A percentile compares a stretch with the other conserved stretches of the same genome.
These are phyloP conservation scores for Adoxophyes honmai DNA, from an alignment of 1,140 invertebrate species.

Conservation along the genomic window DNA sequence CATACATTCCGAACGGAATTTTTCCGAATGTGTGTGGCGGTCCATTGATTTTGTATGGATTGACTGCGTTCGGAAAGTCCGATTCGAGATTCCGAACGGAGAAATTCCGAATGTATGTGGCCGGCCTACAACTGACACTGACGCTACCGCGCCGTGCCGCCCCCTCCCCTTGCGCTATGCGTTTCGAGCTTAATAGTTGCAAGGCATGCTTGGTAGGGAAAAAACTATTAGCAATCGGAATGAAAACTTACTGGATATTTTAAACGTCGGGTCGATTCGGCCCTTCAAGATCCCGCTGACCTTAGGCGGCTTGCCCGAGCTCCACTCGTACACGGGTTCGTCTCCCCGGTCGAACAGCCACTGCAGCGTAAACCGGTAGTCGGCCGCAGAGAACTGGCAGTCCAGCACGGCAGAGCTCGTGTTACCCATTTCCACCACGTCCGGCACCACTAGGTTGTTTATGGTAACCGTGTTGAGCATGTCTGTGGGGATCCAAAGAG, in stretches of 20 bases:
- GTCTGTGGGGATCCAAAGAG: background rate
- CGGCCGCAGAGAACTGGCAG: slow-evolving; percentile 13
- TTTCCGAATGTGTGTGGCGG: no score
- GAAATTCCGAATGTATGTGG: no score
- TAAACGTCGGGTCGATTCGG: slow-evolving; percentile 8
- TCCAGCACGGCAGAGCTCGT: slow-evolving; percentile 7
- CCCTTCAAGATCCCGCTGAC: slow-evolving; percentile 1
- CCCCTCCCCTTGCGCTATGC: no score
- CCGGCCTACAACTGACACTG: no score
- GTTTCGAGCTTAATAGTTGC: no score
- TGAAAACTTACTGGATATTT: slow-evolving; percentile 8
- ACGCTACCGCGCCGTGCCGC: no score
- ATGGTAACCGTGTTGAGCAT: slow-evolving; percentile 12
- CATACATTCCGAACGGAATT: no score
- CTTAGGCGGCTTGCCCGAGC: background rate
- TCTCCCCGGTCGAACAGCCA: slow-evolving; percentile 13
- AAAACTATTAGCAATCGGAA: no score
- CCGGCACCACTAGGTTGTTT: slow-evolving; percentile 19
- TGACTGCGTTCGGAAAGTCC: no score
- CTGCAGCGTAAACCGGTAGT: slow-evolving; percentile 4
- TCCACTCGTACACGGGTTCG: slow-evolving; percentile 18
- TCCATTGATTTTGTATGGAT: no score
- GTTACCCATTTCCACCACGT: slow-evolving; percentile 15
- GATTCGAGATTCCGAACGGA: no score
- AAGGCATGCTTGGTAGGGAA: no score